Base-by-base conservation (phyloP, 2,888 invertebrate genomes). In the Cryptocephalus moraei region DNA sequence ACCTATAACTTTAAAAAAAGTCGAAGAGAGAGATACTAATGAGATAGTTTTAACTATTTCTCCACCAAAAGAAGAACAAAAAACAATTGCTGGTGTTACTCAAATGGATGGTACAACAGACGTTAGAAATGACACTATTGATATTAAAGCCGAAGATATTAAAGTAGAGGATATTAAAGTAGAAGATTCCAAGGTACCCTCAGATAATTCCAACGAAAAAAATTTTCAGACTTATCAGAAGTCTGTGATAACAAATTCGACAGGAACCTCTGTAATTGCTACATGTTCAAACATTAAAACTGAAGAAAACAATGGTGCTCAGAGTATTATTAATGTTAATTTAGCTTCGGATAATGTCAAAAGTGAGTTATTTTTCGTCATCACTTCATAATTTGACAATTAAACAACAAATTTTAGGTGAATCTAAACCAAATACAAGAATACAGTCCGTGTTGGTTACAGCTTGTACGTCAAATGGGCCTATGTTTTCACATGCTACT, bases 371-470 rank as follows among this genome's bases (percentile, higher is more conserved):
- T 39, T 22, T 41, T 8, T 45, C 8, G 1, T 33, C 2, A 13
- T 34, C 40, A 22, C 6, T 22, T 22, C 22, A 22, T 4, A 22
- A 6, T 22, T 22, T 22, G n/a, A n/a, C n/a, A n/a, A n/a, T 22
- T 22, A 22, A 22, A 22, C 22, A 22, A 22, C 22, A 22, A 22
- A 2, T 55, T 55, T 46, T 45, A 55, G 56, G 32, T 38, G 55
- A 56, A 44, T 11, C 41, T 44, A 68, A 66, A 54, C 54, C 58
- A 45, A 60, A 58, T 48, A 67, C 67, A 53, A 62, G 69, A 49
- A 65, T 68, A 44, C 66, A 69, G 51, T 68, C 69, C 50, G 69
- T 70, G 46, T 59, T 70, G 53, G 70, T 71, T 33, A 64, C 69
- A 46, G 65, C 70, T 13, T 65, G 69, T 48, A 60, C 68, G 38